Conservation (phyloP, 2,797 vertebrate genomes). For the Echeneis naucrates region DNA sequence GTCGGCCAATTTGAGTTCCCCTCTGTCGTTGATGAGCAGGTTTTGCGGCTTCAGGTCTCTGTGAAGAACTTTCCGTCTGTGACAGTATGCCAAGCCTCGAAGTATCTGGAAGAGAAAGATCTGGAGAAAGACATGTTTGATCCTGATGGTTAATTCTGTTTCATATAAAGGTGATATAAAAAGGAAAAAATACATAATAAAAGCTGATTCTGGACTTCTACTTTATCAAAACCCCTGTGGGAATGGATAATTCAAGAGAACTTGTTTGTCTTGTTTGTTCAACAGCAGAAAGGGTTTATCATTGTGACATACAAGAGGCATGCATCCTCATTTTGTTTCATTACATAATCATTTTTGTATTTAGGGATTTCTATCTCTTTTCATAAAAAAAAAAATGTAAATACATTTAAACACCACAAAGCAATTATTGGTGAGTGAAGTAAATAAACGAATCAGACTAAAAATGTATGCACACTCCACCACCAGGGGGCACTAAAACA, state of each 20-base stretch:
- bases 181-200: neutral
- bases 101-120: slow-evolving; percentile 86
- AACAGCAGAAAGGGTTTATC: neutral
- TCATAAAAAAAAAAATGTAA: neutral
- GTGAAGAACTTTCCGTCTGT: slow-evolving; percentile 86
- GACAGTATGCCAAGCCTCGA: slow-evolving; percentile 85
- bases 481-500: slow-evolving; percentile 71
- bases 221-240: neutral
- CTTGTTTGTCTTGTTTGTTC: neutral
- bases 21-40: slow-evolving; percentile 86
- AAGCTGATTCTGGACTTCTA: neutral
- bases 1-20: slow-evolving; percentile 87
- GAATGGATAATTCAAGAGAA: neutral
- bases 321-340: neutral
- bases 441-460: no score
- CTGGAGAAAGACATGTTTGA: slow-evolving; percentile 53
- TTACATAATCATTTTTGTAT: no score
- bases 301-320: neutral
- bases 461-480: no score
- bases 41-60: slow-evolving; percentile 88
- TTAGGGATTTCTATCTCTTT: neutral
- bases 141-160: neutral
- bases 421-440: no score
- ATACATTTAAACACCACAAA: neutral
- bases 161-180: neutral